Evolutionary conservation across 1,140 invertebrate genomes (phyloP).

Genomic region (Hermetia illucens): DNA sequence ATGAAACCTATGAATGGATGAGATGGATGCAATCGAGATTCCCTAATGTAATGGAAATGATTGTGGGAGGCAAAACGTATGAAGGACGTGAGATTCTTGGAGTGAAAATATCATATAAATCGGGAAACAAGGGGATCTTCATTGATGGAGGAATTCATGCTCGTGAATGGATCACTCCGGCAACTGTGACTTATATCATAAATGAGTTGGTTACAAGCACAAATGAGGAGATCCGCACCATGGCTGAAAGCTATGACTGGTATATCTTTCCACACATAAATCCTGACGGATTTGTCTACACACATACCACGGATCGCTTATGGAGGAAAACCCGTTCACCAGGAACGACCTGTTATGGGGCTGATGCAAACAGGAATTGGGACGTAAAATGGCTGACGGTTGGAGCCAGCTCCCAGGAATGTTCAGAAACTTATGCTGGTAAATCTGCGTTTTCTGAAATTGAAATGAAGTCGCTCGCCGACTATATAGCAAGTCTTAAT

Average conservation of each 20-base stretch:
- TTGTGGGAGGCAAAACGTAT: constrained; percentile 34
- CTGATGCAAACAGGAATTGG: constrained; percentile 64
- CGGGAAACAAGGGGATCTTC: constrained; percentile 29
- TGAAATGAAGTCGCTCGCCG: constrained; percentile 39
- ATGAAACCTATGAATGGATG: constrained; percentile 36
- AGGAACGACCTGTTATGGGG: constrained; percentile 42
- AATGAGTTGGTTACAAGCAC: constrained; percentile 42
- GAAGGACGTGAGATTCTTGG: constrained; percentile 38
- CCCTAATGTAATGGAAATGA: constrained; percentile 28
- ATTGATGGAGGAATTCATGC: constrained; percentile 49
- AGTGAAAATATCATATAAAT: constrained; percentile 29
- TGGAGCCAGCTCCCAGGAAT: constrained; percentile 49
- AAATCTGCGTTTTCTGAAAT: constrained; percentile 53
- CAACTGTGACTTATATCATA: constrained; percentile 49
- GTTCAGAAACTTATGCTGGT: constrained; percentile 55
- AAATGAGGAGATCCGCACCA: constrained; percentile 25
- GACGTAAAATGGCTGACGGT: constrained; percentile 47
- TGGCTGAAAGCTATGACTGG: constrained; percentile 48
- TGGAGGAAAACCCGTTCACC: constrained; percentile 60
- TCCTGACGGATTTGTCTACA: constrained; percentile 68
- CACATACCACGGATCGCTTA: constrained; percentile 45
- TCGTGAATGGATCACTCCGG: constrained; percentile 63
- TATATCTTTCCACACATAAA: constrained; percentile 54
- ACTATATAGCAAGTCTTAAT: constrained; percentile 12
- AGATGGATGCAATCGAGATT: constrained; percentile 26